phyloP scores from a whole-genome alignment of 2,888 invertebrate genomes.

The Caenorhabditis doughertyi region DNA sequence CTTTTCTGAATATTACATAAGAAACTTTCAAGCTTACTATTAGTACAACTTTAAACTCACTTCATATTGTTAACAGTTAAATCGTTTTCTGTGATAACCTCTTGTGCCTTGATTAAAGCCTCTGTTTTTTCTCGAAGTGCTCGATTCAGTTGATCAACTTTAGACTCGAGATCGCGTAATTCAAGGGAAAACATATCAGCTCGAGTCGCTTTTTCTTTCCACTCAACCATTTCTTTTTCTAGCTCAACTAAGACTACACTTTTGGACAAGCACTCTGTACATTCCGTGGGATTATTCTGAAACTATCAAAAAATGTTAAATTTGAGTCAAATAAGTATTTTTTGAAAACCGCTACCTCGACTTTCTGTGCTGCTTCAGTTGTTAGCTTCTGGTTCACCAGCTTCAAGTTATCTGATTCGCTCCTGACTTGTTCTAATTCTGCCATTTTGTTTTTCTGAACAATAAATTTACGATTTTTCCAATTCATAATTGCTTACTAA shows the following conservation, averaged over 20 bases:
- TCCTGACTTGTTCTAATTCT: slow-evolving; percentile 41
- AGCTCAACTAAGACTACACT: slow-evolving; percentile 31
- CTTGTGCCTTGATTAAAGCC: slow-evolving; percentile 58
- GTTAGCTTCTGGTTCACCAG: slow-evolving; percentile 47
- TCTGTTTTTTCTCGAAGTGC: slow-evolving; percentile 58
- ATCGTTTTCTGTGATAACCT: slow-evolving; percentile 62
- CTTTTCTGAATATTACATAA: slow-evolving; percentile 17
- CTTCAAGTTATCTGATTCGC: slow-evolving; percentile 45
- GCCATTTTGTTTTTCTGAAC: slow-evolving; percentile 46
- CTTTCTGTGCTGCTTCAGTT: slow-evolving; percentile 40
- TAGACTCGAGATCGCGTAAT: slow-evolving; percentile 55
- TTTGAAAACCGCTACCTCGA: slow-evolving; percentile 7
- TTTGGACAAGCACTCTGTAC: slow-evolving; percentile 49
- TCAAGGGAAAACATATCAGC: slow-evolving; percentile 62
- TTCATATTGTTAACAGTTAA: slow-evolving; percentile 40
- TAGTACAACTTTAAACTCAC: not conserved
- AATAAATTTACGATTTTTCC: not conserved
- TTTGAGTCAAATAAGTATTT: not conserved
- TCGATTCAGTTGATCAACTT: slow-evolving; percentile 59
- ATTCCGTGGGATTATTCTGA: slow-evolving; percentile 53
- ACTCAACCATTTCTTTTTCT: slow-evolving; percentile 48
- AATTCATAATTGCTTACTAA: slow-evolving; percentile 31
- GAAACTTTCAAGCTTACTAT: not conserved
- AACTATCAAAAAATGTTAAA: slow-evolving; percentile 1
- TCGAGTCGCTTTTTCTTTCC: slow-evolving; percentile 48